Evolutionary conservation across 2,113 vertebrate species (phyloP), one percentile per base, ranked within the genome.

Genomic region (Pogona vitticeps): DNA sequence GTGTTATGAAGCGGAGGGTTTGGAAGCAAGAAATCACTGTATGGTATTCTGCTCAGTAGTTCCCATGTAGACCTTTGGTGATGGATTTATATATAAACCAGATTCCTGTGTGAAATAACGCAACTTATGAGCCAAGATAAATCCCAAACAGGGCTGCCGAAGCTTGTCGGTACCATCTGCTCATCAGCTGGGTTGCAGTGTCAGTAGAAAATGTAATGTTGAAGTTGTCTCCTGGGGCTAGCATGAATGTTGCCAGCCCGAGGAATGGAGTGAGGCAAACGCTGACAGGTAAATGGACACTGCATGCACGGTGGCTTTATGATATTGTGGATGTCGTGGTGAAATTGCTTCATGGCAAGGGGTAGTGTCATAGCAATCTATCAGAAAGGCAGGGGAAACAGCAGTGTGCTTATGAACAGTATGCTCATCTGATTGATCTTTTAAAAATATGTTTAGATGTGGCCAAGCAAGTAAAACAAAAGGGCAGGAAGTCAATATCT

Each of bases 151-250:
- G 91, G 93, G 94, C 87, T 92, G 93, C 90, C 84, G 85, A 87
- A 87, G 85, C 92, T 91, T 73, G n/a, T 91, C 89, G 84, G 92
- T 92, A 92, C 92, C 93, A 94, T 94, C 94, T 94, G 94, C 89
- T 90, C 88, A 88, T 93, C 77, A 86, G 68, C 77, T 86, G 89
- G 90, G 91, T 82, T 82, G 84, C 88, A 88, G 90, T 85, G 79
- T 89, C 85, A 84, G 92, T n/a, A 79, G 90, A 84, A 89, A 90
- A 88, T 86, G 91, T 90, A 84, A 91, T 42, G 8, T 76, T 46
- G 91, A 89, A 94, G 91, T 91, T 90, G 90, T 67, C 83, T 85
- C 59, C 46, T 88, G 71, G 38, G 77, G 61, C 26, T 85, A 77
- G 33, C 38, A 6, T 26, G 68, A 88, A 88, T 76, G 82, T 80